A percentile compares a stretch with the other conserved stretches of the same genome.
phyloP scores from a whole-genome alignment of 2,888 invertebrate species.

The Tuberolachnus salignus region DNA sequence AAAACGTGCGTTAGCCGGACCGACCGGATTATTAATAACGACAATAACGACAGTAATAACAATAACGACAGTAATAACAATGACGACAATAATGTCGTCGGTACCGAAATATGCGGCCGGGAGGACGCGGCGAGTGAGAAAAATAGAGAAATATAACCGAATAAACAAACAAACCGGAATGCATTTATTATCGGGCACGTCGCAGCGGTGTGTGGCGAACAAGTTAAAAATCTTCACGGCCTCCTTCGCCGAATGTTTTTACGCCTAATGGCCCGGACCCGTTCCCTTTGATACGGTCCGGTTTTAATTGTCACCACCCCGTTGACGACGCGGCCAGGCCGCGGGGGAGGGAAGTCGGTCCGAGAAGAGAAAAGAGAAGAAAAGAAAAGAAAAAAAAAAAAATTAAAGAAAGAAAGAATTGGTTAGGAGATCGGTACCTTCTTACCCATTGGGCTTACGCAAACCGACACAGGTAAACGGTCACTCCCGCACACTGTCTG shows the following conservation, averaged over 20 bases:
- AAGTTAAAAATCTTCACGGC: too few relatives aligned
- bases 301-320: conserved; percentile 39
- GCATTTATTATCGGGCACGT: conserved; percentile 34
- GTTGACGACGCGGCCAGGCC: not conserved
- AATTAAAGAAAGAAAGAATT: too few relatives aligned
- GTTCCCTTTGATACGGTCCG: conserved; percentile 52
- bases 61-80: too few relatives aligned
- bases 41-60: too few relatives aligned
- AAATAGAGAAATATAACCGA: not conserved
- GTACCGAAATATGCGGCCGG: too few relatives aligned
- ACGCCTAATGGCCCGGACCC: conserved; percentile 46
- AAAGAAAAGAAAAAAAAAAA: too few relatives aligned
- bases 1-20: conserved; percentile 16
- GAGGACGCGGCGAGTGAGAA: not conserved
- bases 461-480: conserved; percentile 15
- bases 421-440: too few relatives aligned
- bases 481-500: too few relatives aligned
- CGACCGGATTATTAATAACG: too few relatives aligned
- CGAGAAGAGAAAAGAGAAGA: conserved; percentile 9
- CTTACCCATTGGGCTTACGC: conserved; percentile 42
- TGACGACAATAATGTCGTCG: too few relatives aligned
- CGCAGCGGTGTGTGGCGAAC: not conserved
- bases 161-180: conserved; percentile 40
- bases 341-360: not conserved
- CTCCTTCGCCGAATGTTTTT: conserved; percentile 49